Evolutionary conservation across 1,140 invertebrate species (phyloP), one percentile per base, ranked within the genome.

Genomic region (Rhyacophila brunnea): DNA sequence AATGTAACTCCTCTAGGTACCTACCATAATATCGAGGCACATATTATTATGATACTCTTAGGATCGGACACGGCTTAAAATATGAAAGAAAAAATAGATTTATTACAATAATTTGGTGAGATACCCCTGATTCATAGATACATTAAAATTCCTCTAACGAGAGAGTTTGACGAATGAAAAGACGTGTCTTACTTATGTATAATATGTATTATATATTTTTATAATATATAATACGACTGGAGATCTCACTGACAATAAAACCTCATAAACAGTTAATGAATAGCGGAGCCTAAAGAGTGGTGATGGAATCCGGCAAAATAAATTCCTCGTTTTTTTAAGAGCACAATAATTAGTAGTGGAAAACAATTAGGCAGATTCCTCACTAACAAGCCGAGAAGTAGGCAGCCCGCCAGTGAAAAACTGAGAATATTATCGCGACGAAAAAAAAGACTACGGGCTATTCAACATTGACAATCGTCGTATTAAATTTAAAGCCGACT

Each of bases 361-460:
- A 56, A 48, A 61, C 59, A 61, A 61, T 61, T 61, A 61, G 53
- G 40, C 46, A 38, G 43, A 61, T 61, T 56, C 59, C 53, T 56
- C 36, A 51, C 59, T 61, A 61, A 56, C 53, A 56, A 61, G 52
- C 45, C 17, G 36, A 15, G 38, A 48, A 48, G 5, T 11, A 28
- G 23, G 23, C 9, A 28, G 23, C 23, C 3, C 23, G 23, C 3
- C 23, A 28, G 23, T 28, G 23, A 28, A 28, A 28, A 28, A 28
- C 23, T 42, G 6, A 42, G 13, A 15, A 42, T 18, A 42, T 42
- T 42, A 15, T 42, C 40, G 3, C 17, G n/a, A n/a, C 6, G 17
- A 15, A 42, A 6, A 15, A 42, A 15, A 15, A 42, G 3, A 42
- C 10, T 5, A 18, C 11, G 13, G 17, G 23, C 9, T 3, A 28